These are phyloP conservation scores for Cyclophora punctaria DNA, from an alignment of 2,888 invertebrate species.

Conservation along the genomic window DNA sequence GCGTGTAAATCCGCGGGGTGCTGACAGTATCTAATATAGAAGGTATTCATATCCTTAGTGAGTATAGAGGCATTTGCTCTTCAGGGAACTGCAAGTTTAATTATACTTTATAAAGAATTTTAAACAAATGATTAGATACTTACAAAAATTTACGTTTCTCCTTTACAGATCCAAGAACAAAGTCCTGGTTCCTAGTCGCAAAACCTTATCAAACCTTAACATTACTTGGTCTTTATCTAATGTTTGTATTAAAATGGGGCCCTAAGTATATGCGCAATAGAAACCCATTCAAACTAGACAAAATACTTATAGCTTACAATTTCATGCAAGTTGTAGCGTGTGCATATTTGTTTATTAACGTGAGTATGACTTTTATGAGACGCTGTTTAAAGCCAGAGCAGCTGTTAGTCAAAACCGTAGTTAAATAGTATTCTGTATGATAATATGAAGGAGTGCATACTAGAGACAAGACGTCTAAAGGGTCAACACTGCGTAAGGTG, in stretches of 20 bases:
- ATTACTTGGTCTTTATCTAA: conserved; percentile 77
- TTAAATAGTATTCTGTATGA: neutral
- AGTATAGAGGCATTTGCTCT: too few relatives aligned
- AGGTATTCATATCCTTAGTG: too few relatives aligned
- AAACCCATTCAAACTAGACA: conserved; percentile 77
- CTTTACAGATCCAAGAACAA: conserved; percentile 78
- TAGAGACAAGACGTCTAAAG: too few relatives aligned
- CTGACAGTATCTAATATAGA: too few relatives aligned
- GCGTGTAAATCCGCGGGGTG: too few relatives aligned
- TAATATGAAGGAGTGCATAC: too few relatives aligned
- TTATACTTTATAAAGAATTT: too few relatives aligned
- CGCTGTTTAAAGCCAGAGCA: too few relatives aligned
- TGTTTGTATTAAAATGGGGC: conserved; percentile 81
- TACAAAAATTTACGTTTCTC: too few relatives aligned
- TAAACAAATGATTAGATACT: too few relatives aligned
- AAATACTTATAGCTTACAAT: conserved; percentile 80
- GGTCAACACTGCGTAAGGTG: too few relatives aligned
- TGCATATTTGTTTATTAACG: conserved; percentile 51
- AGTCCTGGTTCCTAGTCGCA: conserved; percentile 78
- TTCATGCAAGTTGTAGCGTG: conserved; percentile 78
- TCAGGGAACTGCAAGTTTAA: too few relatives aligned
- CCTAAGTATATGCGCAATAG: conserved; percentile 82
- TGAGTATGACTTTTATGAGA: neutral
- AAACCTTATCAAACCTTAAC: conserved; percentile 77
- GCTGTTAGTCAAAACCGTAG: neutral